Evolutionary conservation across 2,113 vertebrate species (phyloP), one percentile per base, ranked within the genome.

Genomic region (Tylochromis polylepis): DNA sequence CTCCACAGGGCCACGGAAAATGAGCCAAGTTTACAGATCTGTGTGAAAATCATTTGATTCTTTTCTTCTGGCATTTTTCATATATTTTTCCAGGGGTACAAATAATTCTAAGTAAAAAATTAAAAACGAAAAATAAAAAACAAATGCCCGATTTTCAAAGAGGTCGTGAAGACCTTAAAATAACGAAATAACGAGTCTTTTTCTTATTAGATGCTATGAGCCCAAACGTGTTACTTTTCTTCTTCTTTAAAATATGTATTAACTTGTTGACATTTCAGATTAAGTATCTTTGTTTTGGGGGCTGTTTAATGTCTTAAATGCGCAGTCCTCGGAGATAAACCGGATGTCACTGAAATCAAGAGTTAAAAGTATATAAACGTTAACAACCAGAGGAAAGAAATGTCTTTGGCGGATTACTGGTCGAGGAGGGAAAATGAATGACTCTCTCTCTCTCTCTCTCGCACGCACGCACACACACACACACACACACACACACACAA

Each of bases 381-480:
- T 18, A 49, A 70, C 24, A 81, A 83, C 10, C 59, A n/a, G 49
- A 62, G 79, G 29, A 29, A 29, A 65, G 65, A 79, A 79, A 77
- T 57, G 70, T 56, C 46, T 84, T 83, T n/a, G 72, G 56, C 14
- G 85, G 58, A 89, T 87, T 88, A 87, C 16, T 51, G 79, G 8
- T 62, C 20, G 56, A 85, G 62, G 67, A 81, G 20, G 10, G 34
- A 22, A 24, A 11, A 27, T 12, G 57, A 51, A 2, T 81, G 36
- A 81, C 85, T 27, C n/a, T 14, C 34, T 36, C 59, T 60, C 29
- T 24, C 1, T 41, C 0, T 22, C 0, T 34, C 6, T 58, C 2
- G n/a, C 78, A 29, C 70, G 1, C 56, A 7, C 55, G 2, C 22
- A 49, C 55, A 34, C 67, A 24, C 59, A 10, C 79, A 18, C 53